phyloP scores from a whole-genome alignment of 2,888 invertebrate species.

The Diabrotica balteata region DNA sequence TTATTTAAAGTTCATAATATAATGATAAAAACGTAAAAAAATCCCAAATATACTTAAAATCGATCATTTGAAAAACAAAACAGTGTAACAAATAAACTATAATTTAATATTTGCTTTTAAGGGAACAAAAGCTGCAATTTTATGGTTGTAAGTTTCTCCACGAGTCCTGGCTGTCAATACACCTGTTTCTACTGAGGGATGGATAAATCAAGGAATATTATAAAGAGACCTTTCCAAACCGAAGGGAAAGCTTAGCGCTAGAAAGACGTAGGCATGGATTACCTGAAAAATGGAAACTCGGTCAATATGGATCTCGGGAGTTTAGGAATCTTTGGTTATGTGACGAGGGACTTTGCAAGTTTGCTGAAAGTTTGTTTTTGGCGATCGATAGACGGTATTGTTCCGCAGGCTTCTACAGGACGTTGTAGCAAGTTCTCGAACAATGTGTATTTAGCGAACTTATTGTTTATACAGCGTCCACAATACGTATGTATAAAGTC shows the following conservation, averaged over 20 bases:
- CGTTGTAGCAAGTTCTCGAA: not conserved
- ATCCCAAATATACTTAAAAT: too few species aligned
- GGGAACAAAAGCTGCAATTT: too few species aligned
- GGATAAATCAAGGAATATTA: conserved; percentile 1
- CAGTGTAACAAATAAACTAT: too few species aligned
- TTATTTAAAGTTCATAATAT: too few species aligned
- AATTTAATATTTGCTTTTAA: too few species aligned
- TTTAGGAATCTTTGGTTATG: conserved; percentile 1
- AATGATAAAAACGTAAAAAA: too few species aligned
- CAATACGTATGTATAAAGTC: too few species aligned
- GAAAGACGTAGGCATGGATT: not conserved
- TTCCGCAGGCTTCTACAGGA: not conserved
- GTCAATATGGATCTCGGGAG: conserved; percentile 1
- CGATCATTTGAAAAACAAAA: too few species aligned
- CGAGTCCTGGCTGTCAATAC: not conserved
- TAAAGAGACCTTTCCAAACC: not conserved
- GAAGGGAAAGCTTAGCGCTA: not conserved
- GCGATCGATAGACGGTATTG: not conserved
- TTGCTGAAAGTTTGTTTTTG: not conserved
- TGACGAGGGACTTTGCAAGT: conserved; percentile 2
- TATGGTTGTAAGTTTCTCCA: not conserved
- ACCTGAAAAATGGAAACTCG: conserved; percentile 1
- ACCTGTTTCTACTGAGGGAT: not conserved
- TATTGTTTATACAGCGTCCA: too few species aligned
- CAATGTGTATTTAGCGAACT: not conserved